Evolutionary conservation across 2,888 invertebrate species (phyloP).

Genomic region (Mythimna impura): DNA sequence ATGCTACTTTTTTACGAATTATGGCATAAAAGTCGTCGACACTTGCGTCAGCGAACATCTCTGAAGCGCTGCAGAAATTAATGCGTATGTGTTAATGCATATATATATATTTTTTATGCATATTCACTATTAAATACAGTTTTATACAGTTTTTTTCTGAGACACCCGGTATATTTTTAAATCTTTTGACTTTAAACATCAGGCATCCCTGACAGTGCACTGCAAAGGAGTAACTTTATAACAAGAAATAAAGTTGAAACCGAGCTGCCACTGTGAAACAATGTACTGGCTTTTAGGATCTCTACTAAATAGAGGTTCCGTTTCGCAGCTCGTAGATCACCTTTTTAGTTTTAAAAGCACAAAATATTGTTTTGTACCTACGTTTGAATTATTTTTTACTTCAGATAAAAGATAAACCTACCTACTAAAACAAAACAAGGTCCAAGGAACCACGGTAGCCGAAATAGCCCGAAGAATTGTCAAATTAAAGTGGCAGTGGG

Average conservation of each 20-base stretch:
- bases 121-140: too few relatives aligned
- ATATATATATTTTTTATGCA: too few relatives aligned
- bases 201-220: slow-evolving; percentile 29
- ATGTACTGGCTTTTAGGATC: slow-evolving; percentile 46
- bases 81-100: too few relatives aligned
- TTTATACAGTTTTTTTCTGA: neutral
- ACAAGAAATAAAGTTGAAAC: slow-evolving; percentile 60
- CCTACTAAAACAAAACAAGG: too few relatives aligned
- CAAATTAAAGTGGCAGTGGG: too few relatives aligned
- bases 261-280: slow-evolving; percentile 43
- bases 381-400: neutral
- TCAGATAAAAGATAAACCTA: neutral
- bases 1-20: too few relatives aligned
- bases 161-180: neutral
- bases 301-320: slow-evolving; percentile 17
- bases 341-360: neutral
- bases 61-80: too few relatives aligned
- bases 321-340: neutral
- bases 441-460: too few relatives aligned
- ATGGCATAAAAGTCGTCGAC: too few relatives aligned
- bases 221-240: slow-evolving; percentile 55
- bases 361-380: neutral
- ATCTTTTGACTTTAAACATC: slow-evolving; percentile 34
- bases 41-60: too few relatives aligned
- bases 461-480: too few relatives aligned